These are phyloP conservation scores for Aricia artaxerxes DNA, from an alignment of 2,888 invertebrate species.

Conservation along the genomic window DNA sequence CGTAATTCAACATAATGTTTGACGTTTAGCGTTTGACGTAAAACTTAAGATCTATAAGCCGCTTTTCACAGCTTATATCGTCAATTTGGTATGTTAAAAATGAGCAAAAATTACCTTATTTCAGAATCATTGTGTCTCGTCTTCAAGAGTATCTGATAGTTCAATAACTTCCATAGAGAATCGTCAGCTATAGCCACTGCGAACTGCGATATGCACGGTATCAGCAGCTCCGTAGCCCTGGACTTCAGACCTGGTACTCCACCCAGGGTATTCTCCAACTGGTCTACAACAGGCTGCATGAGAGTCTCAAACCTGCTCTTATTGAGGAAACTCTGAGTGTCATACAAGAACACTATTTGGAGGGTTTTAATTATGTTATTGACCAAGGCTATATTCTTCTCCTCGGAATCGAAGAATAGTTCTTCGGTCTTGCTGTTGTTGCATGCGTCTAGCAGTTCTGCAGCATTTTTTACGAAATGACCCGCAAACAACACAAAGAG, in stretches of 20 bases:
- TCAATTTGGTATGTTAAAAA: neutral
- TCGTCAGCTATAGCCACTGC: slow-evolving; percentile 92
- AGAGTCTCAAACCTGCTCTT: slow-evolving; percentile 91
- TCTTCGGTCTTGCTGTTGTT: slow-evolving; percentile 81
- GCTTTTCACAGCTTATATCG: neutral
- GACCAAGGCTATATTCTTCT: slow-evolving; percentile 82
- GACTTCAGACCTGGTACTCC: slow-evolving; percentile 80
- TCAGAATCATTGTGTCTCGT: slow-evolving; percentile 88
- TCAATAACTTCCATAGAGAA: slow-evolving; percentile 92
- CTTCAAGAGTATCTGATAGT: slow-evolving; percentile 94
- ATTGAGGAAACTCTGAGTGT: slow-evolving; percentile 91
- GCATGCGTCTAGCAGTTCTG: slow-evolving; percentile 85
- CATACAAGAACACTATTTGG: slow-evolving; percentile 88
- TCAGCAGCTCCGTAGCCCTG: slow-evolving; percentile 82
- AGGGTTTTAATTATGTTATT: slow-evolving; percentile 88
- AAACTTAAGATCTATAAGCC: neutral
- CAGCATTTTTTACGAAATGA: slow-evolving; percentile 90
- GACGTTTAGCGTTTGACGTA: no score
- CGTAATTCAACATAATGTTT: no score
- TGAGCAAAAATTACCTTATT: slow-evolving; percentile 73
- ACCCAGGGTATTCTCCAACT: slow-evolving; percentile 88
- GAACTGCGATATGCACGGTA: slow-evolving; percentile 91
- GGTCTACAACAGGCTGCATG: slow-evolving; percentile 93
- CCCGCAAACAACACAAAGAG: slow-evolving; percentile 95
- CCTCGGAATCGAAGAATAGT: slow-evolving; percentile 75